A percentile compares a stretch with the other conserved stretches of the same genome.
Conservation (phyloP, 2,888 invertebrate species). For the Phortica okadai region DNA sequence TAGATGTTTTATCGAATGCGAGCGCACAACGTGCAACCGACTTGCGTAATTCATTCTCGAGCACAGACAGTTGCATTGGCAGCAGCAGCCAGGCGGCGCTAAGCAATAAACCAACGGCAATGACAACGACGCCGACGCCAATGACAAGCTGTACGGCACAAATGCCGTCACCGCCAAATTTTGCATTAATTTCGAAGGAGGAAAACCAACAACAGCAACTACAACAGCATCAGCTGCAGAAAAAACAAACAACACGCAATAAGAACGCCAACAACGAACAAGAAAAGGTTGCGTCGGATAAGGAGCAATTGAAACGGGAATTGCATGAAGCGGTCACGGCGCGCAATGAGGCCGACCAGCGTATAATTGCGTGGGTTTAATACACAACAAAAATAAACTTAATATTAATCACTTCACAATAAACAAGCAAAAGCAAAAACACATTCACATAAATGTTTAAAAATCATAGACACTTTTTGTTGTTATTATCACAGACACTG, state of each 20-base stretch:
- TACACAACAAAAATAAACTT: constrained; percentile 36
- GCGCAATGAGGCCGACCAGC: constrained; percentile 75
- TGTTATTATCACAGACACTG: constrained; percentile 25
- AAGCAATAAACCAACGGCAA: constrained; percentile 25
- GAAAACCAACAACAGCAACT: constrained; percentile 33
- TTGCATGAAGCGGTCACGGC: constrained; percentile 74
- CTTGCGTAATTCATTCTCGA: constrained; percentile 60
- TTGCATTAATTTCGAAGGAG: constrained; percentile 52
- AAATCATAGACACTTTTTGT: not conserved
- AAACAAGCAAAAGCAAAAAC: constrained; percentile 40
- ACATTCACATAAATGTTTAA: constrained; percentile 23
- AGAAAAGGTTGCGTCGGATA: constrained; percentile 52
- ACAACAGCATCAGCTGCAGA: constrained; percentile 54
- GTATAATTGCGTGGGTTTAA: constrained; percentile 77
- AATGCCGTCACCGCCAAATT: constrained; percentile 56
- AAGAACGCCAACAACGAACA: constrained; percentile 43
- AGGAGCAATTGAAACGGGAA: constrained; percentile 72
- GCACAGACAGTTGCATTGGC: constrained; percentile 62
- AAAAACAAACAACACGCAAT: constrained; percentile 48
- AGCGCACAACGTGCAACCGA: constrained; percentile 44
- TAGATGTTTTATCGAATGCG: constrained; percentile 34
- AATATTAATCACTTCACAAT: constrained; percentile 31
- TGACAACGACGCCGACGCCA: constrained; percentile 42
- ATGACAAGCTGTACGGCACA: constrained; percentile 32
- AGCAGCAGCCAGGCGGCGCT: constrained; percentile 39